Evolutionary conservation across 2,113 vertebrate species (phyloP), one percentile per base, ranked within the genome.

Genomic region (Spilogale gracilis): DNA sequence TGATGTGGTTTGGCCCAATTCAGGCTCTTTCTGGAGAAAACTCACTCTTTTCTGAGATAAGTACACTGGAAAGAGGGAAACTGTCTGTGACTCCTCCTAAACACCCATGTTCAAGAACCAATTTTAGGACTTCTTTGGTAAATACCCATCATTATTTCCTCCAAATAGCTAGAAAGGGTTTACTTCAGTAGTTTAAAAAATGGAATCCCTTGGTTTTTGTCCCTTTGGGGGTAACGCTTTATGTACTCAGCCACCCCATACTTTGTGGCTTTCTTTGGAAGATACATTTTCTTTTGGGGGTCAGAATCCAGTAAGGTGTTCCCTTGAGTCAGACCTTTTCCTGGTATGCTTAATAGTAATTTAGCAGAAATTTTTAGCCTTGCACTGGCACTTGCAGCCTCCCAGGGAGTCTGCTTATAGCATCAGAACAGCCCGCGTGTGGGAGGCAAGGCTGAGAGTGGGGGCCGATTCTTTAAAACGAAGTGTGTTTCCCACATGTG

Each of bases 291-390:
- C 12, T 48, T 52, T 61, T 2, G 12, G 63, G 63, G 27, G 63
- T 38, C 38, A 61, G 94, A 85, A 93, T 80, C 63, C 79, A 78
- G 85, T 88, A 89, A 97, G 95, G 89, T 94, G 25, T 91, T 97
- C 96, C 96, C 95, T 95, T 82, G 88, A 97, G 89, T 97, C 61
- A 60, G 63, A 92, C 54, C 84, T 96, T 90, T 97, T 88, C 92
- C 96, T 94, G 85, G 87, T 94, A 27, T 78, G 60, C 81, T 92
- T 97, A 86, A 65, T 98, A 98, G 96, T 98, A 98, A 98, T 96
- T 91, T 78, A 85, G 90, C 50, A 97, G 97, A 71, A 88, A 95
- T 94, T 95, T 98, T 97, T 96, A 97, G 97, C 82, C 8, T 85
- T 14, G 2, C 78, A 2, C 78, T 60, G 94, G 95, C 96, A 97